These are phyloP conservation scores for Smutsia temminckii DNA, from an alignment of 2,797 vertebrate genomes.

Conservation along the genomic window DNA sequence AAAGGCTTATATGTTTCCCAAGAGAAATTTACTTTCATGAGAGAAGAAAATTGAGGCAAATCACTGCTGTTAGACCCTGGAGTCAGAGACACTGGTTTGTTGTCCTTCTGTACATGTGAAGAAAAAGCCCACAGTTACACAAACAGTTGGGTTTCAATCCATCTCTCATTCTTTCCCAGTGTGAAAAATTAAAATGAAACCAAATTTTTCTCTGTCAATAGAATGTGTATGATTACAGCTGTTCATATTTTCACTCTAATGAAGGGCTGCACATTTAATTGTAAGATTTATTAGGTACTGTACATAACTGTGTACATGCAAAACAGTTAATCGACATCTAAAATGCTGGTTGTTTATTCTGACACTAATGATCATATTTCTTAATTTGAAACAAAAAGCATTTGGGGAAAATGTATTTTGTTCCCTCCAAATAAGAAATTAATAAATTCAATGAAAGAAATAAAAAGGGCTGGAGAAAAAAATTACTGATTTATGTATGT, in stretches of 20 bases:
- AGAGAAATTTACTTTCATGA: conserved; percentile 84
- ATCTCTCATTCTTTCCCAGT: conserved; percentile 81
- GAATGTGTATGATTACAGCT: conserved; percentile 86
- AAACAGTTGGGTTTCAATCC: conserved; percentile 70
- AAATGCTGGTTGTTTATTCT: conserved; percentile 84
- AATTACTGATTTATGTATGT: neutral
- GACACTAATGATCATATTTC: conserved; percentile 84
- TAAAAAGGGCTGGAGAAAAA: conserved; percentile 37
- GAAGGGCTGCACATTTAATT: conserved; percentile 86
- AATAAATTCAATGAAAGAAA: conserved; percentile 74
- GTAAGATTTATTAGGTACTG: conserved; percentile 85
- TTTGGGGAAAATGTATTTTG: conserved; percentile 73
- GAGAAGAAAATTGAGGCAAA: conserved; percentile 79
- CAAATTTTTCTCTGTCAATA: conserved; percentile 85
- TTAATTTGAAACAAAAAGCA: conserved; percentile 82
- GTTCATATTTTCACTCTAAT: conserved; percentile 87
- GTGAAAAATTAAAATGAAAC: conserved; percentile 84
- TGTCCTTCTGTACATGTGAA: conserved; percentile 71
- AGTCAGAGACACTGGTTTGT: conserved; percentile 78
- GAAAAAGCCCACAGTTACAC: conserved; percentile 77
- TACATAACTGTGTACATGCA: conserved; percentile 78
- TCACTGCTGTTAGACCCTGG: conserved; percentile 76
- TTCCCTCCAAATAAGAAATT: conserved; percentile 77
- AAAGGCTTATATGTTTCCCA: conserved; percentile 80
- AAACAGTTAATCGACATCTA: conserved; percentile 79